Evolutionary conservation across 2,797 vertebrate genomes (phyloP), one percentile per base, ranked within the genome.

Genomic region (Coilia nasus): DNA sequence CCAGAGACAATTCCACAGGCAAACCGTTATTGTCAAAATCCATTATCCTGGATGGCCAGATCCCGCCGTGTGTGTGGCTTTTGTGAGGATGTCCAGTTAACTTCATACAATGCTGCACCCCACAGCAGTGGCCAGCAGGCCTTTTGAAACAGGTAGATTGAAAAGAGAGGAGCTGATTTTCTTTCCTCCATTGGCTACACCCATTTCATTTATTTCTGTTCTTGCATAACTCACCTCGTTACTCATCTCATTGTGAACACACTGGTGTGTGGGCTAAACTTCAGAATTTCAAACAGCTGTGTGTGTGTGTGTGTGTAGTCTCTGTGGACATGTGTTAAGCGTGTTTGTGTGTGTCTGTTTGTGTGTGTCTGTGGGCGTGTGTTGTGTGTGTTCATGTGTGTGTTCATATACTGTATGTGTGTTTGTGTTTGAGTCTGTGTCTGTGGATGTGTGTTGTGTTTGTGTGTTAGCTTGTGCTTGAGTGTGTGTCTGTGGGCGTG

Each of bases 251-350:
- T 41, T 35, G 28, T 35, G 67, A 75, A 75, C 5, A 14, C 4
- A 41, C 25, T 75, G 12, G 31, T 35, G 67, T 75, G 67, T 41
- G 67, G 67, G 67, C 67, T 75, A 5, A 41, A 75, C 67, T 75
- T 75, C 23, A 25, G 28, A 35, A 75, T 35, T 71, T 28, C 3
- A 71, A 71, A 71, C 35, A 9, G 64, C 50, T 6, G 57, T 64
- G 81, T 60, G 7, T n/a, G 44, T 81, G 84, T 7, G 23, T 80
- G 81, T 64, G 62, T 23, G n/a, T n/a, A n/a, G n/a, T n/a, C n/a
- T n/a, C n/a, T n/a, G n/a, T 2, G 35, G 35, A 5, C 35, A 41
- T 41, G 35, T 41, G 35, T 41, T 41, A 5, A 2, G 2, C 5
- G 28, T 71, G n/a, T n/a, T n/a, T n/a, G n/a, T n/a, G 44, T 12